Base-by-base conservation (phyloP, 2,113 vertebrate species). In the Ameiurus melas region DNA sequence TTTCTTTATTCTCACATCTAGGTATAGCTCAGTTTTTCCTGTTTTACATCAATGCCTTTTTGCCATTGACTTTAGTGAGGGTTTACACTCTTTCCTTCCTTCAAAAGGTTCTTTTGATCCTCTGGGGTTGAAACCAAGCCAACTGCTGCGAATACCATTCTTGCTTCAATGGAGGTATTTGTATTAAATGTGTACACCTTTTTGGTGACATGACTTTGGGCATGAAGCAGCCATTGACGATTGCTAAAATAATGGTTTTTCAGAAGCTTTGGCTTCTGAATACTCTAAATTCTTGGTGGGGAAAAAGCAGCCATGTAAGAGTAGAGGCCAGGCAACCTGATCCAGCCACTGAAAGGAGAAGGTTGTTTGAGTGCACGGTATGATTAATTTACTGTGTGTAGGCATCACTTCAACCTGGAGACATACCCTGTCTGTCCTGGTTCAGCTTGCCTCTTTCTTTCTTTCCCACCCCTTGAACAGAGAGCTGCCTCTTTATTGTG, bases 371-470 rank as follows among this genome's bases (percentile, higher is more conserved):
- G 86, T 88, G 71, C 36, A 89, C 73, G 91, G 86, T 92, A 96
- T 97, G 95, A 97, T 96, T 97, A 94, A 97, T 97, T 95, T 93
- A 95, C 91, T 89, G 53, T 25, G 73, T 88, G 84, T 58, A 58
- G 87, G 84, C 92, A 90, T 85, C 88, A 25, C 86, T 90, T 89
- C 92, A 91, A 89, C 89, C 92, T 89, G 88, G 83, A 92, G 83
- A 92, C 79, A 88, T 90, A 90, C 90, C 58, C 83, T 53, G 88
- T 78, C 81, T 85, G 0, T 36, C 36, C 3, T 33, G 47, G 62
- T 86, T 84, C 30, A 22, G 6, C 73, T 84, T n/a, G 62, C 58
- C 71, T 89, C 57, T 19, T 60, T 51, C 27, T 84, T 36, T 77
- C 53, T 43, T 2, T 3, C 53, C n/a, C 82, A 84, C 85, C 81